Conservation (phyloP, 2,888 invertebrate genomes). For the Ormyrus pomaceus region DNA sequence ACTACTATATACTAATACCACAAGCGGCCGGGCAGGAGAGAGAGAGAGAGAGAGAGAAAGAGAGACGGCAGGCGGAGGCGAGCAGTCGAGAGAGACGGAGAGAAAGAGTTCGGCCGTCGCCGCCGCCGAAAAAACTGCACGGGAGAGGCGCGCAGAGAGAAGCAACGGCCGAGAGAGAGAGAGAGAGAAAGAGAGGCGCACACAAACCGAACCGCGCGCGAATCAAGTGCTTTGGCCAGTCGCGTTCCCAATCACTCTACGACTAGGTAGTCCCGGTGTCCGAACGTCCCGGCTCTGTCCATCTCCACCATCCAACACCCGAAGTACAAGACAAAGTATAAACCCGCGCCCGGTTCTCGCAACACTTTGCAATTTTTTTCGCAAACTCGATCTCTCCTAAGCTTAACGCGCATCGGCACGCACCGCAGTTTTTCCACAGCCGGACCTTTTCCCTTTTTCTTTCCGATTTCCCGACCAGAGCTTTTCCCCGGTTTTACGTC, state of each 20-base stretch:
- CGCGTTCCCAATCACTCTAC: constrained; percentile 76
- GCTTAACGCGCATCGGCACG: no score
- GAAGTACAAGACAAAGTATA: background rate
- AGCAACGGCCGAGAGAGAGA: constrained; percentile 27
- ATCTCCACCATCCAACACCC: constrained; percentile 39
- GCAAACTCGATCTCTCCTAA: background rate
- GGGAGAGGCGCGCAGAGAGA: constrained; percentile 68
- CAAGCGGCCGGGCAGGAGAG: constrained; percentile 6
- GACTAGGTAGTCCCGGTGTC: constrained; percentile 76
- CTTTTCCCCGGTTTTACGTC: no score
- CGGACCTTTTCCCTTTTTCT: background rate
- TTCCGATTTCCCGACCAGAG: no score
- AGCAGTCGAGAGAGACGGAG: constrained; percentile 39
- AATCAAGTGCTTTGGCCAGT: constrained; percentile 75
- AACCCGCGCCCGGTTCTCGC: background rate
- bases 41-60: constrained; percentile 14
- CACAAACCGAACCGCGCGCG: constrained; percentile 56
- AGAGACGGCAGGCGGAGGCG: constrained; percentile 40
- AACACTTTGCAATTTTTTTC: background rate
- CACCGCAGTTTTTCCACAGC: background rate
- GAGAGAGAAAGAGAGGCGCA: constrained; percentile 5
- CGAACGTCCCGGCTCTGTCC: constrained; percentile 60
- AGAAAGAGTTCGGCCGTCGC: constrained; percentile 55
- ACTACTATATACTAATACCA: constrained; percentile 55
- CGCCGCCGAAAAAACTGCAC: constrained; percentile 74